Percentiles rank a stretch among this genome's conserved stretches.
Conservation (phyloP, 1,140 invertebrate species). For the Branchinecta lynchi region DNA sequence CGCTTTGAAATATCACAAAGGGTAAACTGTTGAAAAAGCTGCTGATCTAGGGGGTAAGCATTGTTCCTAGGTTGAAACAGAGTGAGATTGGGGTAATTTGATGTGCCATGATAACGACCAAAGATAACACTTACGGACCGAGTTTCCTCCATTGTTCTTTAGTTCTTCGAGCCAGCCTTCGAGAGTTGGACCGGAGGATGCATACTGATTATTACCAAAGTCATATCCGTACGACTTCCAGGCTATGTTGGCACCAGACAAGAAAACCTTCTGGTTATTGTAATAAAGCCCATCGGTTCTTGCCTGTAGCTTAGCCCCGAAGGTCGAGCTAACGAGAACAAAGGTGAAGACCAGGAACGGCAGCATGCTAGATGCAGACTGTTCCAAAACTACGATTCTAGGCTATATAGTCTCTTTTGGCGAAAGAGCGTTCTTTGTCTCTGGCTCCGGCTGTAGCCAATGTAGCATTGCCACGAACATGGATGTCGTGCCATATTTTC, state of each 20-base stretch:
- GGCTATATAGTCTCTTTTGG: too few relatives aligned
- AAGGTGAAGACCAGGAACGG: background rate
- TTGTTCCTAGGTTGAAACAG: too few relatives aligned
- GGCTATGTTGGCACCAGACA: conserved; percentile 33
- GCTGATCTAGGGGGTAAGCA: too few relatives aligned
- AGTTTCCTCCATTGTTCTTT: conserved; percentile 31
- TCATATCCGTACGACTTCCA: conserved; percentile 31
- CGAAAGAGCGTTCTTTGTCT: too few relatives aligned
- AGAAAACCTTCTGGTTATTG: conserved; percentile 30
- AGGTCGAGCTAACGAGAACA: background rate
- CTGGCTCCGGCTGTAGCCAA: too few relatives aligned
- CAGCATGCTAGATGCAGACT: background rate
- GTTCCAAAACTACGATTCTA: too few relatives aligned
- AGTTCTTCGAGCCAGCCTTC: conserved; percentile 30
- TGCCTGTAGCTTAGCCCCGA: background rate
- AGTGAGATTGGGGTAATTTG: too few relatives aligned
- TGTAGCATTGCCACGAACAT: too few relatives aligned
- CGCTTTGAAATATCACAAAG: too few relatives aligned
- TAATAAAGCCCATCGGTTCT: conserved; percentile 17
- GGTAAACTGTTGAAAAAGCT: too few relatives aligned
- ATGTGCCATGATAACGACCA: too few relatives aligned
- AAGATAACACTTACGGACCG: conserved; percentile 29
- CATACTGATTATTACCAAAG: conserved; percentile 31
- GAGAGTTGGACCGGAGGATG: conserved; percentile 22
- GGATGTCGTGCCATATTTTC: too few relatives aligned